These are phyloP conservation scores for Mixornis gularis DNA, from an alignment of 2,113 vertebrate species.

Conservation along the genomic window DNA sequence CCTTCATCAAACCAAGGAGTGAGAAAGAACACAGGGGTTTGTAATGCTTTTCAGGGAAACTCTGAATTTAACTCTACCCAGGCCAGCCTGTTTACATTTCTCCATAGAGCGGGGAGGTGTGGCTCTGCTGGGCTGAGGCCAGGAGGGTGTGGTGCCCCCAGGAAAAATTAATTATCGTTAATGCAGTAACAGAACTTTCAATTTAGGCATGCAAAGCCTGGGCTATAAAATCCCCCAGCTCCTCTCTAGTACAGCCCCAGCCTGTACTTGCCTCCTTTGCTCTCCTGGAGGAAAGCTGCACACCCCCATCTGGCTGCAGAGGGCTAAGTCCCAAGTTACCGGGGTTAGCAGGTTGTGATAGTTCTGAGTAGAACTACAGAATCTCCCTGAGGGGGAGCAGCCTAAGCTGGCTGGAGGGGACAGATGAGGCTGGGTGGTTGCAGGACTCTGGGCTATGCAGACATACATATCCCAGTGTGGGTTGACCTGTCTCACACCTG, in stretches of 20 bases:
- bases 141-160: not conserved
- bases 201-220: not conserved
- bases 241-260: accelerated
- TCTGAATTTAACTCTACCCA: not conserved
- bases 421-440: not conserved
- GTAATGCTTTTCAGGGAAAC: not conserved
- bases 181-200: not conserved
- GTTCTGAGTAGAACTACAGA: not conserved
- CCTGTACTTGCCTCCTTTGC: not conserved
- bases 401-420: not conserved
- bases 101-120: not conserved
- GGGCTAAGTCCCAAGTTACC: accelerated
- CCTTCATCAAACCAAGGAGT: not conserved
- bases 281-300: not conserved
- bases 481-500: not conserved
- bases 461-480: accelerated
- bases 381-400: not conserved
- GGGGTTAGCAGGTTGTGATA: not conserved
- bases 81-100: not conserved
- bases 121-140: not conserved
- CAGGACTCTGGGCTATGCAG: not conserved
- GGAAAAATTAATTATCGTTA: not conserved
- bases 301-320: accelerated
- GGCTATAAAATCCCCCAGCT: not conserved
- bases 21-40: not conserved